Base-by-base conservation (phyloP, 1,140 invertebrate genomes). In the Camponotus pennsylvanicus region DNA sequence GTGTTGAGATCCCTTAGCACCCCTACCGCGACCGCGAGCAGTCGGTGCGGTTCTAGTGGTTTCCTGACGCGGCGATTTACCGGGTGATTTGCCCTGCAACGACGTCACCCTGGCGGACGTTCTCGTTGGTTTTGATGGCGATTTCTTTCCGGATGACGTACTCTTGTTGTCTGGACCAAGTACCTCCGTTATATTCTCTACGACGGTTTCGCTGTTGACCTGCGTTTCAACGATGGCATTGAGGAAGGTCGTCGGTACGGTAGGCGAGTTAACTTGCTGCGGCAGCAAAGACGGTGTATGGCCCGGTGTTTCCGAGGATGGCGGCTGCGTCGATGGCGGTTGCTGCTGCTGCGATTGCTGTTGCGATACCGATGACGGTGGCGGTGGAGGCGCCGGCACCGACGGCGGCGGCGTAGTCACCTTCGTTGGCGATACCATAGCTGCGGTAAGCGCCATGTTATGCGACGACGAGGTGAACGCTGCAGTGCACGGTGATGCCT, bases 391-490 rank as follows among this genome's bases (percentile, higher is more conserved):
- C 0, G 59, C 59, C 37, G 87, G 79, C 32, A 40, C 37, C 37
- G 71, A 55, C 5, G 67, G 52, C 2, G 66, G 77, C 2, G 79
- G 85, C 11, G 94, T 94, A 37, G 93, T 91, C 34, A 94, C 92
- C 69, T 95, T 95, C n/a, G 92, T 93, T 15, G 95, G 95, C 21
- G 95, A 95, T 27, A 97, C 97, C 96, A 98, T 97, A 0, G 97
- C 96, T 7, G 97, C 97, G 3, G 97, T 97, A 2, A 98, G 92
- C 0, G 97, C 97, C 95, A 97, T 97, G 90, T 98, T 97, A 92
- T 97, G 97, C 61, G 97, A 96, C 3, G 97, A 97, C 18, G 97
- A 96, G 6, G 97, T 97, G 91, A 98, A 98, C 9, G 97, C 96
- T 4, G 97, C 97, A 4, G 96, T 96, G 94, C 97, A 97, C 0